phyloP scores from a whole-genome alignment of 2,113 vertebrate species.

The Neogobius melanostomus region DNA sequence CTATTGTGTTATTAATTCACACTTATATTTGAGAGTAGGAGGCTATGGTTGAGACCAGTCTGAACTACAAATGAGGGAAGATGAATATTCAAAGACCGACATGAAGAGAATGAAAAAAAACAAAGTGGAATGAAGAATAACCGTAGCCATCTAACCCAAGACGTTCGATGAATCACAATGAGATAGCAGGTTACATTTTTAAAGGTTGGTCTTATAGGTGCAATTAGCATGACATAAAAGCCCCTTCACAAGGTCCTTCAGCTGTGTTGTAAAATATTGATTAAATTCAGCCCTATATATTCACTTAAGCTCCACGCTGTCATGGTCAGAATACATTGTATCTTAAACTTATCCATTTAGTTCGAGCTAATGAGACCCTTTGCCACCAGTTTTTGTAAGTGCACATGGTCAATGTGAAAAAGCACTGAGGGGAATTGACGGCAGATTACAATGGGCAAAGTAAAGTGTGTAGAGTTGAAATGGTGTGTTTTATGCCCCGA shows the following conservation, averaged over 20 bases:
- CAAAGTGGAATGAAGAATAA: constrained; percentile 43
- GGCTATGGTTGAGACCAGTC: constrained; percentile 10
- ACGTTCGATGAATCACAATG: constrained; percentile 66
- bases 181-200: constrained; percentile 55
- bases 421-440: constrained; percentile 16
- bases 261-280: constrained; percentile 66
- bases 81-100: constrained; percentile 53
- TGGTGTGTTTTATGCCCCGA: not conserved
- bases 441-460: constrained; percentile 25
- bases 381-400: constrained; percentile 38
- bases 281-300: constrained; percentile 66
- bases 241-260: constrained; percentile 37
- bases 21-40: constrained; percentile 21
- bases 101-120: constrained; percentile 55
- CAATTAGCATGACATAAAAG: constrained; percentile 73
- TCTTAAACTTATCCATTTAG: constrained; percentile 39
- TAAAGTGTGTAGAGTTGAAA: constrained; percentile 24
- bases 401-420: constrained; percentile 19
- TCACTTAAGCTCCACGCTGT: constrained; percentile 60
- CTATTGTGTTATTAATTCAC: constrained; percentile 24
- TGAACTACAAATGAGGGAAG: constrained; percentile 46
- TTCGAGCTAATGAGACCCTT: constrained; percentile 36
- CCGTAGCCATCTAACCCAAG: constrained; percentile 44
- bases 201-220: constrained; percentile 66
- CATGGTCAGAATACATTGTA: constrained; percentile 45